Evolutionary conservation across 2,113 vertebrate species (phyloP).

Genomic region (Xyliphius kryptos): DNA sequence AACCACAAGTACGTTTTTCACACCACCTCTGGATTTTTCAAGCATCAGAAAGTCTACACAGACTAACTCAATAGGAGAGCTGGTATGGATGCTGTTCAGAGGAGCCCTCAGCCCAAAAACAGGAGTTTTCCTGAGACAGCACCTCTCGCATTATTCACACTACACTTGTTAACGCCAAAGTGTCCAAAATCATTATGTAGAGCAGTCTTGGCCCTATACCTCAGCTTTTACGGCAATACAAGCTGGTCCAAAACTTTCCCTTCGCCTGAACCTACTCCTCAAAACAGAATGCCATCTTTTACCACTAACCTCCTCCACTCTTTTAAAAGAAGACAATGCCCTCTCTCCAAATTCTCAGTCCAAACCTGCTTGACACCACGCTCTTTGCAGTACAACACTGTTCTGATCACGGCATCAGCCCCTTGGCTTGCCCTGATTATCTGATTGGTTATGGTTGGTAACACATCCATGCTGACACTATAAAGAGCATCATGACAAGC

Average conservation of each 20-base stretch:
- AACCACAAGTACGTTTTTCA: conserved; percentile 29
- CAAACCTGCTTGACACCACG: background rate
- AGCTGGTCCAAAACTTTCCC: background rate
- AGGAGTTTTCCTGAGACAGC: conserved; percentile 11
- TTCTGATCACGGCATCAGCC: background rate
- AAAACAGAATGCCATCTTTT: conserved; percentile 6
- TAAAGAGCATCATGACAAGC: background rate
- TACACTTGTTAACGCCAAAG: conserved; percentile 5
- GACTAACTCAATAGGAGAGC: conserved; percentile 9
- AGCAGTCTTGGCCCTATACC: background rate
- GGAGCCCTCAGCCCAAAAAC: conserved; percentile 5
- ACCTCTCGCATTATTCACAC: conserved; percentile 16
- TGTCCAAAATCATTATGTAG: conserved; percentile 12
- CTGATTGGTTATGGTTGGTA: background rate
- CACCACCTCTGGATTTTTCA: conserved; percentile 25
- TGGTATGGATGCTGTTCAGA: conserved; percentile 20
- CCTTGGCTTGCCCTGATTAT: background rate
- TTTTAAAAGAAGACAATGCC: background rate
- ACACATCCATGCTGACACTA: background rate
- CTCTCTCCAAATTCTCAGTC: background rate
- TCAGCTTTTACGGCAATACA: background rate
- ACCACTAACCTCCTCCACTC: conserved; percentile 12
- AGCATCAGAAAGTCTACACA: conserved; percentile 25
- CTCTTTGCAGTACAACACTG: background rate
- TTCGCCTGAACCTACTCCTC: background rate